A percentile compares a stretch with the other conserved stretches of the same genome.
phyloP scores from a whole-genome alignment of 1,140 invertebrate species.

The Neodiprion fabricii region DNA sequence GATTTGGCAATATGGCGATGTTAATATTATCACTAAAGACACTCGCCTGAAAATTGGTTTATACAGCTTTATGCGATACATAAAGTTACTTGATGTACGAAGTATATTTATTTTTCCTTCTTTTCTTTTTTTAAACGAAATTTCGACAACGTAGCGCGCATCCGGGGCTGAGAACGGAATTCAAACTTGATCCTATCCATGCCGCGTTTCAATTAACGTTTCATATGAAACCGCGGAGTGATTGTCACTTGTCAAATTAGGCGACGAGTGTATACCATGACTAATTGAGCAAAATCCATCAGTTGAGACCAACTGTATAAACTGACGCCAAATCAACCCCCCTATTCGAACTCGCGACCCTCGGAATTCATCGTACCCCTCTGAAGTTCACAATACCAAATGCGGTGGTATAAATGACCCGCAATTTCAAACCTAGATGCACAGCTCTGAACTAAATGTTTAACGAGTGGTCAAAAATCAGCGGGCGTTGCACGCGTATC shows the following conservation, averaged over 20 bases:
- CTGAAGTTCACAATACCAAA: no score
- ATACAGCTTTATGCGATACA: no score
- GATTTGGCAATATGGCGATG: no score
- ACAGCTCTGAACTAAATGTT: background rate
- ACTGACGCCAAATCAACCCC: no score
- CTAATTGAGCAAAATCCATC: background rate
- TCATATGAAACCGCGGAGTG: background rate
- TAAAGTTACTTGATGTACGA: no score
- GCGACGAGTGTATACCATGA: background rate
- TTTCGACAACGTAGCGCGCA: background rate
- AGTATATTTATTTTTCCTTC: no score
- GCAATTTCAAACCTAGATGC: background rate
- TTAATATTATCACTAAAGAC: no score
- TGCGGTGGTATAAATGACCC: no score
- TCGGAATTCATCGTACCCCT: no score
- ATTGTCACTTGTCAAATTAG: constrained; percentile 2
- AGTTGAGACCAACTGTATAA: no score
- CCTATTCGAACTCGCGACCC: no score
- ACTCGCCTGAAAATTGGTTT: no score
- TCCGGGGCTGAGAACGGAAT: background rate
- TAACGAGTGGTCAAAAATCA: background rate
- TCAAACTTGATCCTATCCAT: background rate
- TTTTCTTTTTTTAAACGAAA: background rate
- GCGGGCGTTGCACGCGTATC: background rate
- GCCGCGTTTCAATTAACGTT: background rate